Percentiles rank a stretch among this genome's conserved stretches.
These are phyloP conservation scores for Punctoribates punctum DNA, from an alignment of 2,888 invertebrate genomes.

Conservation along the genomic window DNA sequence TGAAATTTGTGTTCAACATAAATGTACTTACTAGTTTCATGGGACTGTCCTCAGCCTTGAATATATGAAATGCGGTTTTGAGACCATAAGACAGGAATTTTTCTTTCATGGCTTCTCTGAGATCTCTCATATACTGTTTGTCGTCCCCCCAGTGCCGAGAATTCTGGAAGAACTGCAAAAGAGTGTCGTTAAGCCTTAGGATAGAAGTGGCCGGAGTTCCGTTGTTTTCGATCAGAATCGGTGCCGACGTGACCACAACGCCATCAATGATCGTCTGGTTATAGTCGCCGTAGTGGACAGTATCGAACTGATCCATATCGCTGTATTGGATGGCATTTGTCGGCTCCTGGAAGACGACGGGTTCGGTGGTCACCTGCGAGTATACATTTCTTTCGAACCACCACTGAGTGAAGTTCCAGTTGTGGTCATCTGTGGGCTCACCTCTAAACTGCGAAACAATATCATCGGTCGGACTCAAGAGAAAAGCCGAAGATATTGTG, in stretches of 20 bases:
- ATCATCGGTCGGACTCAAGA: background rate
- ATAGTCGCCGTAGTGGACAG: conserved; percentile 8
- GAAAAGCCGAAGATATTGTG: background rate
- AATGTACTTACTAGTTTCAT: conserved; percentile 34
- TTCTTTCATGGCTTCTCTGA: conserved; percentile 40
- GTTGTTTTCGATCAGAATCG: conserved; percentile 25
- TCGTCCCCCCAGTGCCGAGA: conserved; percentile 41
- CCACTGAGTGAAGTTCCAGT: conserved; percentile 42
- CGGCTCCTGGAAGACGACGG: conserved; percentile 39
- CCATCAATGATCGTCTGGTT: background rate
- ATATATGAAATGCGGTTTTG: conserved; percentile 42
- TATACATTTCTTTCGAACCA: conserved; percentile 34
- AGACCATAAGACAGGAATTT: conserved; percentile 38
- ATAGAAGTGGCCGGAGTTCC: conserved; percentile 34
- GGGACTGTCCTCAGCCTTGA: conserved; percentile 39
- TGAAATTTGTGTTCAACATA: no score
- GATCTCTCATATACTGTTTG: conserved; percentile 35
- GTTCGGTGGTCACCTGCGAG: conserved; percentile 37
- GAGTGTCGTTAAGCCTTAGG: conserved; percentile 25
- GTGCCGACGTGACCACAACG: conserved; percentile 31
- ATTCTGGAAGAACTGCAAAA: conserved; percentile 25
- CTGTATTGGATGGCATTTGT: conserved; percentile 31
- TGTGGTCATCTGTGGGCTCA: background rate
- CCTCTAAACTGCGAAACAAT: background rate
- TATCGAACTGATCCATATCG: conserved; percentile 37